Evolutionary conservation across 1,140 invertebrate species (phyloP).

Genomic region (Oscheius sp.): DNA sequence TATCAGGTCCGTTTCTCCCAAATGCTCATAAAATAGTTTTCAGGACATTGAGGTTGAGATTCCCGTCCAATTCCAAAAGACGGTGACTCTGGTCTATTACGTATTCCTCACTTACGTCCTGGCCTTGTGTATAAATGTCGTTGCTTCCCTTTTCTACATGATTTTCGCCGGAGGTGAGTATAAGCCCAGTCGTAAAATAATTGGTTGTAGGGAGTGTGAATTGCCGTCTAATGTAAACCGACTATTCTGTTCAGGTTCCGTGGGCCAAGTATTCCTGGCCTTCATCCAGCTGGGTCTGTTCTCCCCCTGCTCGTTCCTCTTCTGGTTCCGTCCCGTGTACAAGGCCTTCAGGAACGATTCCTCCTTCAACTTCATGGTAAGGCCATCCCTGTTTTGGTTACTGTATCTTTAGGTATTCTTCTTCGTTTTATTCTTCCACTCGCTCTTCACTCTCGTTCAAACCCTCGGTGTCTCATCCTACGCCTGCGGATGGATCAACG

Average conservation of each 20-base stretch:
- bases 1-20: constrained; percentile 71
- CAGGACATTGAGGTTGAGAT: constrained; percentile 97
- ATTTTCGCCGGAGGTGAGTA: constrained; percentile 66
- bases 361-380: constrained; percentile 95
- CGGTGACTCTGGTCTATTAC: constrained; percentile 89
- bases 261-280: constrained; percentile 80
- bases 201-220: not conserved
- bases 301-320: constrained; percentile 92
- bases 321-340: constrained; percentile 87
- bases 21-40: constrained; percentile 3
- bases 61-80: constrained; percentile 89
- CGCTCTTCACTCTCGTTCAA: constrained; percentile 81
- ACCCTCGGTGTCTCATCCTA: constrained; percentile 70
- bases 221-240: constrained; percentile 4
- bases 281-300: constrained; percentile 86
- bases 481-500: constrained; percentile 62
- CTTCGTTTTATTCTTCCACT: constrained; percentile 97
- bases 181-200: not conserved
- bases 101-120: constrained; percentile 88
- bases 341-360: constrained; percentile 84
- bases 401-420: constrained; percentile 74
- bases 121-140: constrained; percentile 79
- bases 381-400: not conserved
- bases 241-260: constrained; percentile 59
- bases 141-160: constrained; percentile 74